Evolutionary conservation across 2,113 vertebrate species (phyloP), one percentile per base, ranked within the genome.

Genomic region (Pogona vitticeps): DNA sequence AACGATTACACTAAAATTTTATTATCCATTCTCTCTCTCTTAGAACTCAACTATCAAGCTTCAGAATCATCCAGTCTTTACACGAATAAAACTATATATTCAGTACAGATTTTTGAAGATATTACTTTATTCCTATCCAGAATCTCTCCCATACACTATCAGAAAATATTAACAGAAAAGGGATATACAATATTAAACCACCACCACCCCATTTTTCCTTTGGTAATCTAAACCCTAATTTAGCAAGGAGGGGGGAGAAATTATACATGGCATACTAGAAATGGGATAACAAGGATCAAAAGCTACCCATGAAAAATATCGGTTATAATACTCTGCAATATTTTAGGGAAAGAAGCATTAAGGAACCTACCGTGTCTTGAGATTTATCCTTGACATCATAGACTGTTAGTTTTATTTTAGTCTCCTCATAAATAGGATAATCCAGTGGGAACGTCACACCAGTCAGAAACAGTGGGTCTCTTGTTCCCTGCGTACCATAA

Each of bases 321-420:
- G 10, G 46, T 52, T 10, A 52, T 52, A 52, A 52, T 52, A 5
- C 42, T 36, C 59, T 65, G 38, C 61, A 36, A 82, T 71, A 13
- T 7, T 71, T 33, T 75, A 88, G 26, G 73, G 33, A 63, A 86
- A 0, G 65, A 2, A 79, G 17, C 4, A 75, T 28, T 81, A 90
- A 88, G 94, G 89, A 91, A 98, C 98, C 98, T 94, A 99, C 99
- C 0, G 97, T 97, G 93, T 99, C 97, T 83, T 97, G 97, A 93
- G 95, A 96, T 94, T 98, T 98, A 91, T 98, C 98, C 96, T 98
- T 99, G 95, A 98, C 98, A 97, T 99, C 98, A 84, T 99, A 99
- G 94, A 99, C 98, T 0, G 97, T 98, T 73, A 99, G 97, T 87
- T 99, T 99, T 96, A 99, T 98, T 94, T 97, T 95, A 10, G 97